Evolutionary conservation across 2,888 invertebrate genomes (phyloP), one percentile per base, ranked within the genome.

Genomic region (Strigamia crassipes): DNA sequence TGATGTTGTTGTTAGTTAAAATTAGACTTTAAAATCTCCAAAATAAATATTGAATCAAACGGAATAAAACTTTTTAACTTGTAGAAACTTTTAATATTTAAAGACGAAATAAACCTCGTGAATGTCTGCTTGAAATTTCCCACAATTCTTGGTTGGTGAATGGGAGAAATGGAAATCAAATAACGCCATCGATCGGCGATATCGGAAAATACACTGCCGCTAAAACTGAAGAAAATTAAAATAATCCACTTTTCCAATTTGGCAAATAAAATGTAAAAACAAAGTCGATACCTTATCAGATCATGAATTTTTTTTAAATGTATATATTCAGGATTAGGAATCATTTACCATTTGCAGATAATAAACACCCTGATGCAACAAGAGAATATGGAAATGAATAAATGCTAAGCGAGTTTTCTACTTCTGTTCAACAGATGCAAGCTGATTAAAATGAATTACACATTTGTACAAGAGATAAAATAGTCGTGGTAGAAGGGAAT

Each of bases 381-480:
- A 56, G 27, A 73, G 73, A 73, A 73, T 73, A 73, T 73, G 73
- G 5, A 73, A 73, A 73, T 73, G 73, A 73, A 73, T 73, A 73
- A 73, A 73, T 73, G 73, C 23, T 31, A 38, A 73, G 73, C 31
- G 73, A 23, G 31, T 73, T 23, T 73, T 73, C 27, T 73, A 31
- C 73, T 73, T 15, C 27, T 73, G 73, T 73, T 73, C 27, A 73
- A 73, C 73, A 73, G 73, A 73, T 73, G 73, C 73, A 73, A 12
- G 27, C 31, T 73, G 73, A 73, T 73, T 73, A 73, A 73, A 73
- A 73, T 73, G 73, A 73, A 73, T 73, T 73, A 73, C 73, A 73
- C 73, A 73, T 73, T 73, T 73, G 73, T 73, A 31, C 73, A 73
- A 73, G 27, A 73, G 73, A 73, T 73, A 73, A 73, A 73, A 73